Evolutionary conservation across 1,140 invertebrate genomes (phyloP).

Genomic region (Drosophila triauraria): DNA sequence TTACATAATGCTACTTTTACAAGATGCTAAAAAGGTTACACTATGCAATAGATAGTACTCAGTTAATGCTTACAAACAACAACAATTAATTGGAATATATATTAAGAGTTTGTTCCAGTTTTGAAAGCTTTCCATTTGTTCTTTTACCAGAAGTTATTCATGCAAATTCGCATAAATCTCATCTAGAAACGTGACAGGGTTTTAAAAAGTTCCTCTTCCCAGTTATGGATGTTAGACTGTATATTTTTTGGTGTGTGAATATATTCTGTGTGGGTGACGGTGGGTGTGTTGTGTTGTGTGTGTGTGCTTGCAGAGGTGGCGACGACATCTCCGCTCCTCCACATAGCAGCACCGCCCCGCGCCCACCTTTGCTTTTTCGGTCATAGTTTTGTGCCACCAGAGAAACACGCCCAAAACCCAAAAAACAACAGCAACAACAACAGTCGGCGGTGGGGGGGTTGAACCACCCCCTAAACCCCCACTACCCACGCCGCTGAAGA

Average conservation of each 20-base stretch:
- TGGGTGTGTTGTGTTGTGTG: conserved; percentile 1
- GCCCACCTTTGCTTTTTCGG: conserved; percentile 7
- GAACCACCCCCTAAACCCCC: conserved; percentile 13
- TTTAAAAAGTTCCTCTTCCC: conserved; percentile 7
- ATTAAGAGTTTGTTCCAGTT: neutral
- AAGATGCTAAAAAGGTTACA: too few relatives aligned
- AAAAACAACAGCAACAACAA: conserved; percentile 26
- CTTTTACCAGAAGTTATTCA: conserved; percentile 1
- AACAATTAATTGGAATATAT: neutral
- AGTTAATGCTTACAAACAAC: too few relatives aligned
- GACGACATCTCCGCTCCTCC: conserved; percentile 38
- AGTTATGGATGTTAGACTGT: conserved; percentile 32
- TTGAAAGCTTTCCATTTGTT: neutral
- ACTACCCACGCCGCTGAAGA: conserved; percentile 26
- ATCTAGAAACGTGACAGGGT: neutral
- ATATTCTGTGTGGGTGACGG: conserved; percentile 6
- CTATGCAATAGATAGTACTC: too few relatives aligned
- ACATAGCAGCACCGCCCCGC: conserved; percentile 1
- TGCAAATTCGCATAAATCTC: neutral
- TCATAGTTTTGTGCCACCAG: conserved; percentile 50
- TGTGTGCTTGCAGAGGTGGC: conserved; percentile 25
- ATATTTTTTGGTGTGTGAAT: conserved; percentile 10
- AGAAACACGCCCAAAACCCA: conserved; percentile 44
- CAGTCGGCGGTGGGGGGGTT: conserved; percentile 4
- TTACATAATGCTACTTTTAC: too few relatives aligned